Evolutionary conservation across 2,113 vertebrate species (phyloP).

Genomic region (Syngnathus floridae): DNA sequence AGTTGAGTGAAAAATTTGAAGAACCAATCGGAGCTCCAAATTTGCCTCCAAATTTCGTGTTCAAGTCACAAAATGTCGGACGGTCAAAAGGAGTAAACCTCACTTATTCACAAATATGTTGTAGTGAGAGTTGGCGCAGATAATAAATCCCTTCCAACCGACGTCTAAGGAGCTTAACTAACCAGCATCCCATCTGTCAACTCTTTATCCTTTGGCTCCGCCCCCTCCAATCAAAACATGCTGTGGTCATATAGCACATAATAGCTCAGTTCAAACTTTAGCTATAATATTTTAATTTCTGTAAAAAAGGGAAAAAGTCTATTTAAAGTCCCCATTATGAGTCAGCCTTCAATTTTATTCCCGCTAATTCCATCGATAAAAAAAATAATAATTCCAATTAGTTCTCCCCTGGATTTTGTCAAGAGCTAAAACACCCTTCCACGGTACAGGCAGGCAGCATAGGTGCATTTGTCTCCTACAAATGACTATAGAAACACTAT

Average conservation of each 20-base stretch:
- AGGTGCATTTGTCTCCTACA: background rate
- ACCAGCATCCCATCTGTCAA: conserved; percentile 8
- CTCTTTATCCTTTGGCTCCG: conserved; percentile 13
- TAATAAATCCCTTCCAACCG: conserved; percentile 26
- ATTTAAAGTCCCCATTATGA: too few species aligned
- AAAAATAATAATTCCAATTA: background rate
- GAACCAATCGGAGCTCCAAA: too few species aligned
- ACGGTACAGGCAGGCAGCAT: background rate
- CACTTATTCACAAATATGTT: too few species aligned
- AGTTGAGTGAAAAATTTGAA: background rate
- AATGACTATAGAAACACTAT: conserved; percentile 13
- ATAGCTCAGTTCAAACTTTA: background rate
- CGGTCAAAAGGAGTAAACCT: too few species aligned
- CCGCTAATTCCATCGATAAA: too few species aligned
- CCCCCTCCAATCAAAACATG: background rate
- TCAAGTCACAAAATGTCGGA: too few species aligned
- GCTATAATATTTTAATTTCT: too few species aligned
- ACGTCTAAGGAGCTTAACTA: conserved; percentile 23
- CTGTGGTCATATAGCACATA: background rate
- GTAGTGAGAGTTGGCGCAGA: conserved; percentile 23
- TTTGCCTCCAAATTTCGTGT: too few species aligned
- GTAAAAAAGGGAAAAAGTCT: too few species aligned
- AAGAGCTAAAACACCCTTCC: background rate
- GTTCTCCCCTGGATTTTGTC: background rate
- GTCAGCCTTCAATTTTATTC: too few species aligned